Base-by-base conservation (phyloP, 2,888 invertebrate species). In the Mythimna ferrago region DNA sequence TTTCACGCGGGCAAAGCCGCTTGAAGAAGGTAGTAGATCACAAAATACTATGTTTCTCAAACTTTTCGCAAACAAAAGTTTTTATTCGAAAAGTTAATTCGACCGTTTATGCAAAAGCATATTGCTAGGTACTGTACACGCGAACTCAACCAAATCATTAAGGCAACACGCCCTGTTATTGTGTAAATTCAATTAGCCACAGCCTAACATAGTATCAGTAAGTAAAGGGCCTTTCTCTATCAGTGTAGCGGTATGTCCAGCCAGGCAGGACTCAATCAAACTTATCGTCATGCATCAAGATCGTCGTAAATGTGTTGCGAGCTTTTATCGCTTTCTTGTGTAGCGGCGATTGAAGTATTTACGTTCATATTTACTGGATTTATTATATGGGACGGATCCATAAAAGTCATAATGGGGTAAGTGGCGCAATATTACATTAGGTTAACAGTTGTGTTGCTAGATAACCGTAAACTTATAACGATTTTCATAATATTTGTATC, bases 261-360 rank as follows among this genome's bases (percentile, higher is more conserved):
- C 87, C 75, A 83, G 80, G 72, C 74, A 83, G 87, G 87, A 87
- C 87, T 87, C 82, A 86, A 89, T 89, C 88, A 83, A 73, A 84
- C 87, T 84, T 88, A 90, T 90, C 88, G 85, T 66, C 84, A 85
- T 87, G 86, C 86, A 88, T 90, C 84, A 87, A 85, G 85, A 86
- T 86, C 84, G 86, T 85, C 85, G 87, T 84, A 86, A 89, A 90
- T 86, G 85, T 89, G 87, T 89, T 89, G 88, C 87, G 84, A 85
- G 84, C 87, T 86, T 89, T 88, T 86, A 89, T 85, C 83, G 84
- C 71, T 80, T 80, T 82, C 75, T 68, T 66, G 68, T 80, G 70
- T 75, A 80, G 73, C 77, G 81, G 79, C 62, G 60, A 72, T 71
- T 79, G 73, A 81, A 81, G 75, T 83, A 78, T 76, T 74, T 66